These are phyloP conservation scores for Rhinopomastus cyanomelas DNA, from an alignment of 2,113 vertebrate species.

Conservation along the genomic window DNA sequence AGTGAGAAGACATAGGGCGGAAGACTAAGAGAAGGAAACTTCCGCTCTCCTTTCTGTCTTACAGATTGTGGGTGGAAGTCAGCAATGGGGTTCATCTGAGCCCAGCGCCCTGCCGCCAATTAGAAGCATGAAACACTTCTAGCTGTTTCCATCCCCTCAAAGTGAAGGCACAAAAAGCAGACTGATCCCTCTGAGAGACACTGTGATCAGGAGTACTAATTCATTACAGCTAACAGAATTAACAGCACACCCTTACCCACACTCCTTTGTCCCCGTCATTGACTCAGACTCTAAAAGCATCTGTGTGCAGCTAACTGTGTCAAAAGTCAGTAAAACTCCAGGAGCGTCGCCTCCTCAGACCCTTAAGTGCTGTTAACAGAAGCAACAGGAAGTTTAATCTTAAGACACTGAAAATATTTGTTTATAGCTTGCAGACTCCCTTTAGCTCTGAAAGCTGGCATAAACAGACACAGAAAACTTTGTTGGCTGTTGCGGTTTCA, in stretches of 20 bases:
- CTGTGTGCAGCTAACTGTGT: not conserved
- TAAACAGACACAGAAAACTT: constrained; percentile 16
- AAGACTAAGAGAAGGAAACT: not conserved
- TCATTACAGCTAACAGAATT: not conserved
- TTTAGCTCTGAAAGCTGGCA: not conserved
- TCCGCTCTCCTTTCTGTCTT: not conserved
- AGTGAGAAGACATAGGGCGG: not conserved
- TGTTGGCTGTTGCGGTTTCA: constrained; percentile 22
- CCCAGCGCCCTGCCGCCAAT: not conserved
- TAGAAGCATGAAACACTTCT: not conserved
- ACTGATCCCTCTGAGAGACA: not conserved
- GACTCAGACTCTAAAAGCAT: no score
- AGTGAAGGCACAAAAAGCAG: not conserved
- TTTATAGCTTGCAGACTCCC: constrained; percentile 25
- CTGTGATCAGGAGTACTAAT: not conserved
- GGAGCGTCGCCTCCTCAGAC: not conserved
- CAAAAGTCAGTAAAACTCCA: not conserved
- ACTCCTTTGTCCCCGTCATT: not conserved
- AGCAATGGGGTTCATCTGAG: not conserved
- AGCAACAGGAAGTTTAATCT: constrained; percentile 29
- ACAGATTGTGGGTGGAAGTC: not conserved
- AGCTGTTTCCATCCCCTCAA: not conserved
- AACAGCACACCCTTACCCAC: not conserved
- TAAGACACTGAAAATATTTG: constrained; percentile 26
- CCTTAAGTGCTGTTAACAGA: not conserved